These are phyloP conservation scores for Notolepis coatsorum DNA, from an alignment of 2,797 vertebrate genomes.

Conservation along the genomic window DNA sequence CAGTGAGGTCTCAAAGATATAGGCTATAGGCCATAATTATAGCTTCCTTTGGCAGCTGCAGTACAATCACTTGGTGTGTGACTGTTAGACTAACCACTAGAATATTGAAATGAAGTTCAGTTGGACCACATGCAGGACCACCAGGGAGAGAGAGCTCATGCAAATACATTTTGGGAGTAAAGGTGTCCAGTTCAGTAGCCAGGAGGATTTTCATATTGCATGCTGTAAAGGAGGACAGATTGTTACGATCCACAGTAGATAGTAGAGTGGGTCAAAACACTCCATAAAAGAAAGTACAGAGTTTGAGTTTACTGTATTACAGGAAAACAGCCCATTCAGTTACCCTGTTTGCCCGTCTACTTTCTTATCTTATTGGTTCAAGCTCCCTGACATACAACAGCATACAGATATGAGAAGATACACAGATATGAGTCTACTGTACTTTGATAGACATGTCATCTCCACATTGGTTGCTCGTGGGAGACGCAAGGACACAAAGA, in stretches of 20 bases:
- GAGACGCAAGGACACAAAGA: slow-evolving; percentile 22
- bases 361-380: too few relatives aligned
- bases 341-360: not conserved
- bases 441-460: slow-evolving; percentile 4
- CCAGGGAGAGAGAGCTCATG: not conserved
- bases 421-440: not conserved
- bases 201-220: not conserved
- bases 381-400: not conserved
- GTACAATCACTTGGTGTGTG: too few relatives aligned
- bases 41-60: too few relatives aligned
- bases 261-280: too few relatives aligned
- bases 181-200: slow-evolving; percentile 14
- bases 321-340: not conserved
- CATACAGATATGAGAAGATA: not conserved
- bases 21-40: too few relatives aligned
- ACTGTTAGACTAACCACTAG: not conserved
- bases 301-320: not conserved
- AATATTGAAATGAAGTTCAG: slow-evolving; percentile 4
- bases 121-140: slow-evolving; percentile 1
- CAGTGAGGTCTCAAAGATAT: too few relatives aligned
- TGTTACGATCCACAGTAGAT: not conserved
- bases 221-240: too few relatives aligned
- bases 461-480: slow-evolving; percentile 16
- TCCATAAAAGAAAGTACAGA: too few relatives aligned
- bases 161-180: not conserved